A percentile compares a stretch with the other conserved stretches of the same genome.
Conservation (phyloP, 2,888 invertebrate genomes). For the Taphrorychus bicolor region DNA sequence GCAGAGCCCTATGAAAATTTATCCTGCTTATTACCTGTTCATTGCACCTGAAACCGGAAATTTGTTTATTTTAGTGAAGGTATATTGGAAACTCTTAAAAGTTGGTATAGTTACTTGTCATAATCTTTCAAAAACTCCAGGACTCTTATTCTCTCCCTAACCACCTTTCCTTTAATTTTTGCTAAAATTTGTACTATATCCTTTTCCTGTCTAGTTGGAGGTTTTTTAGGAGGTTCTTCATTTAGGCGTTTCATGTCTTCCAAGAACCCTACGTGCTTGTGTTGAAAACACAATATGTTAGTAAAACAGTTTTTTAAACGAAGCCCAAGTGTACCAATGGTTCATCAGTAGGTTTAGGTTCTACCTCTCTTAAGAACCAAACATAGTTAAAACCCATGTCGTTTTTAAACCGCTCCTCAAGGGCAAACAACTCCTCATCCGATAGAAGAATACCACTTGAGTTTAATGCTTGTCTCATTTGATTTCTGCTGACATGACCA, state of each 20-base stretch:
- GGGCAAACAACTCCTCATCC: conserved; percentile 70
- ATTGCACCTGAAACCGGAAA: conserved; percentile 59
- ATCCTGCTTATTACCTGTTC: conserved; percentile 69
- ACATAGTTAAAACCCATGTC: conserved; percentile 79
- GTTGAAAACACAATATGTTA: not conserved
- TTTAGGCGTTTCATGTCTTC: conserved; percentile 57
- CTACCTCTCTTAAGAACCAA: conserved; percentile 72
- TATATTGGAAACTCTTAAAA: not conserved
- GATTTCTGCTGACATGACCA: conserved; percentile 74
- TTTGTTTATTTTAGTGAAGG: not conserved
- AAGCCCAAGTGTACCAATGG: too few relatives aligned
- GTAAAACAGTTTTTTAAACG: not conserved
- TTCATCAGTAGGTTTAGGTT: conserved; percentile 57
- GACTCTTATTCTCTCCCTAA: conserved; percentile 71
- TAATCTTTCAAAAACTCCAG: conserved; percentile 72
- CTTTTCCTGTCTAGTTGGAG: conserved; percentile 61
- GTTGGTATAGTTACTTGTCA: conserved; percentile 59
- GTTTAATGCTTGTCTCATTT: conserved; percentile 74
- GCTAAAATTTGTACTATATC: conserved; percentile 76
- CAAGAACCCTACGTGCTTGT: conserved; percentile 57
- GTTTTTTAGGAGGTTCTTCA: conserved; percentile 50
- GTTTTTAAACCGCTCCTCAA: conserved; percentile 75
- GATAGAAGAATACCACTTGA: conserved; percentile 72
- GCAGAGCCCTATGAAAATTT: conserved; percentile 76
- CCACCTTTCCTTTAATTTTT: conserved; percentile 76